phyloP scores from a whole-genome alignment of 2,888 invertebrate genomes.

The Scaptomyza flava region DNA sequence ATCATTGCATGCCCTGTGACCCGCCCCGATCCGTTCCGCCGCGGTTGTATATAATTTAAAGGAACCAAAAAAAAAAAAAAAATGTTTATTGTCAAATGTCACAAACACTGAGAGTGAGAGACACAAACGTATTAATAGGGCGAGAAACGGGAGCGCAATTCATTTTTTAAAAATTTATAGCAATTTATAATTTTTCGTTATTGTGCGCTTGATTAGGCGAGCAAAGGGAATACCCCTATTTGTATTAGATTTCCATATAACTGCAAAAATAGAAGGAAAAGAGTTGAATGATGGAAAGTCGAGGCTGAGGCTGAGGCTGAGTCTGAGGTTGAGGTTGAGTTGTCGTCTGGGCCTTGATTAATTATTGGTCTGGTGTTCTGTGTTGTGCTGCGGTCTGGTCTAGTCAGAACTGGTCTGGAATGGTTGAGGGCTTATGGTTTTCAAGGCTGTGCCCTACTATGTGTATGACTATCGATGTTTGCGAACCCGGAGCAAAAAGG shows the following conservation, averaged over 20 bases:
- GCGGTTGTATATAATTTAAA: constrained; percentile 53
- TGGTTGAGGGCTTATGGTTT: constrained; percentile 25
- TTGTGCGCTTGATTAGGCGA: constrained; percentile 69
- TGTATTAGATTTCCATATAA: constrained; percentile 42
- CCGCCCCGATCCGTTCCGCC: constrained; percentile 33
- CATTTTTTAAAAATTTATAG: constrained; percentile 76
- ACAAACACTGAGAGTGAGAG: constrained; percentile 54
- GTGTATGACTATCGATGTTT: constrained; percentile 43
- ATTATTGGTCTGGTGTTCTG: constrained; percentile 49
- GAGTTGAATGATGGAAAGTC: constrained; percentile 57
- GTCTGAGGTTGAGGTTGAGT: constrained; percentile 28
- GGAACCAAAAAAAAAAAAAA: constrained; percentile 41
- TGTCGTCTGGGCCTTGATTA: constrained; percentile 62
- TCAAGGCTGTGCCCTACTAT: constrained; percentile 55
- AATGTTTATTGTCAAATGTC: constrained; percentile 75
- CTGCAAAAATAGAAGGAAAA: constrained; percentile 33
- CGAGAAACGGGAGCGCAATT: constrained; percentile 55
- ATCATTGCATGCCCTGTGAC: constrained; percentile 66
- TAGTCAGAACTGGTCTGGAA: constrained; percentile 24
- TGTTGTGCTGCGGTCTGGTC: constrained; percentile 5
- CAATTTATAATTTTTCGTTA: constrained; percentile 74
- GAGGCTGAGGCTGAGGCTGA: constrained; percentile 40
- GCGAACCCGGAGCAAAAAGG: constrained; percentile 31
- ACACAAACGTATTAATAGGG: constrained; percentile 10
- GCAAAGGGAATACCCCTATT: constrained; percentile 50